Evolutionary conservation across 2,888 invertebrate species (phyloP).

Genomic region (Thalpophila matura): DNA sequence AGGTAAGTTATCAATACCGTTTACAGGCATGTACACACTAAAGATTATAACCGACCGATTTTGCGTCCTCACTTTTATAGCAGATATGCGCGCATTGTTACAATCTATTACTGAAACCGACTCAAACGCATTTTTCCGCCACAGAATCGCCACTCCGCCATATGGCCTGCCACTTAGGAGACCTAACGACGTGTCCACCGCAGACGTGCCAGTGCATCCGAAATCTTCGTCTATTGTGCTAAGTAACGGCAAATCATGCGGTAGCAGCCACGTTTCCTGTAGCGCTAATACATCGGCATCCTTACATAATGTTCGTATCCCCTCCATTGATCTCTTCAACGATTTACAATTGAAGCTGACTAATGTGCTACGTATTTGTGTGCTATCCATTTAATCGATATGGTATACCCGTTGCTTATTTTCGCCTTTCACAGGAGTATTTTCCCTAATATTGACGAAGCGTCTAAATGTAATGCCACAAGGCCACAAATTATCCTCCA

Average conservation of each 20-base stretch:
- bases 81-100: not conserved
- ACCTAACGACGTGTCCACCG: conserved; percentile 9
- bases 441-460: conserved; percentile 3
- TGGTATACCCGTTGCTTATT: conserved; percentile 1
- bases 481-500: not conserved
- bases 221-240: conserved; percentile 1
- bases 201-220: conserved; percentile 9
- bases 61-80: not conserved
- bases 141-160: not conserved
- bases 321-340: conserved; percentile 9
- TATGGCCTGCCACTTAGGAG: conserved; percentile 9
- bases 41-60: too few relatives aligned
- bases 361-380: conserved; percentile 1
- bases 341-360: conserved; percentile 8
- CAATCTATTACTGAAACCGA: not conserved
- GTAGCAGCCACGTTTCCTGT: too few relatives aligned
- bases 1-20: too few relatives aligned
- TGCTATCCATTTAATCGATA: conserved; percentile 4
- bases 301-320: conserved; percentile 11
- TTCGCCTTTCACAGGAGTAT: not conserved
- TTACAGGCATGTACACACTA: too few relatives aligned
- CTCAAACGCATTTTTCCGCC: conserved; percentile 2
- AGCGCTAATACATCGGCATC: not conserved
- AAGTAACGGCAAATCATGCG: conserved; percentile 8
- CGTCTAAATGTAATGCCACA: not conserved